These are phyloP conservation scores for Palythoa grandiflora DNA, from an alignment of 92 coral and sea anemone genomes.

Conservation along the genomic window DNA sequence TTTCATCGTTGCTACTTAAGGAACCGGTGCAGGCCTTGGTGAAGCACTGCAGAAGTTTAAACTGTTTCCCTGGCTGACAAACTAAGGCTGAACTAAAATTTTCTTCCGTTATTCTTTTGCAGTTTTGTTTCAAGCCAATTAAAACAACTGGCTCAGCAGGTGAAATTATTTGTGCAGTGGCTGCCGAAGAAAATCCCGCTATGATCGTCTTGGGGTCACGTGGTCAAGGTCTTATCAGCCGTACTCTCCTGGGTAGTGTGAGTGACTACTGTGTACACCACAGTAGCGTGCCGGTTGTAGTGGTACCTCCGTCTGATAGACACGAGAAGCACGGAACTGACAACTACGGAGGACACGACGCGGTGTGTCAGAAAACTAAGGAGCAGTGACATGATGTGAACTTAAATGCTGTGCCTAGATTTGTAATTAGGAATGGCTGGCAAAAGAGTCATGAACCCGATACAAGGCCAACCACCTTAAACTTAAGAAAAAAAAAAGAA, in stretches of 20 bases:
- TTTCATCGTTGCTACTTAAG: too few species aligned
- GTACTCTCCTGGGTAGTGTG: neutral
- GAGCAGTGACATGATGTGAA: too few species aligned
- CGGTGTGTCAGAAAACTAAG: neutral
- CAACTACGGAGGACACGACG: neutral
- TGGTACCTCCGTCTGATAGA: neutral
- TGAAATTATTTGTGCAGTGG: neutral
- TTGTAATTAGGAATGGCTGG: too few species aligned
- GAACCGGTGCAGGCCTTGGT: too few species aligned
- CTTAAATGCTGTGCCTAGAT: too few species aligned
- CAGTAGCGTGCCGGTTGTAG: neutral
- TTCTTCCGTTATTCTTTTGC: neutral
- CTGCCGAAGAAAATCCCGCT: neutral
- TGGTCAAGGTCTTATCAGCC: neutral
- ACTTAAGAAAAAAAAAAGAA: too few species aligned
- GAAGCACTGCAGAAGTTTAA: too few species aligned
- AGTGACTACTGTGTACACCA: neutral
- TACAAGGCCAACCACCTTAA: too few species aligned
- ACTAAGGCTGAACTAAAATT: neutral
- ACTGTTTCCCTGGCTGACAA: too few species aligned
- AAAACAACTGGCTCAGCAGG: neutral
- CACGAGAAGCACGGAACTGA: neutral
- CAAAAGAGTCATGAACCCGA: too few species aligned
- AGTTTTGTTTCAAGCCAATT: neutral
- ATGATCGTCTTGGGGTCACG: neutral